phyloP scores from a whole-genome alignment of 92 coral and sea anemone genomes.

The Phenganax marumi region DNA sequence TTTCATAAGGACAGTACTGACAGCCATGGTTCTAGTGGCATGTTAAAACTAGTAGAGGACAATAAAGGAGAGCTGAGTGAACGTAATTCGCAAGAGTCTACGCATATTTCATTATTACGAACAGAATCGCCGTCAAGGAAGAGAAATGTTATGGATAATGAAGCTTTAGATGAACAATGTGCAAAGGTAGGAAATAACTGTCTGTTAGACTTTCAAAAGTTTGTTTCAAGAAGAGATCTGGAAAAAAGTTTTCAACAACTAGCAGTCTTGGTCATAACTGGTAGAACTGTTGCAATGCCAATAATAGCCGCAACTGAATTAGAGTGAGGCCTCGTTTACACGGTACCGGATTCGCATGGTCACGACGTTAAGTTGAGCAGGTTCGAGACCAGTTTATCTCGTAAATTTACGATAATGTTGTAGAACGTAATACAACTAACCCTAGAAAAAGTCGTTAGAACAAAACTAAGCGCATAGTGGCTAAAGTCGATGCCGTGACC shows the following conservation, averaged over 20 bases:
- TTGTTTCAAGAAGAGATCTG: background rate
- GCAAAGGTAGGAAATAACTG: background rate
- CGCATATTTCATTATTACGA: background rate
- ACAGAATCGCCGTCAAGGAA: background rate
- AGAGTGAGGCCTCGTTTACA: no score
- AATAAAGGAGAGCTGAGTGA: slow-evolving; percentile 4
- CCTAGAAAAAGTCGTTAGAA: no score
- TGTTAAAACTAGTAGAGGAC: background rate
- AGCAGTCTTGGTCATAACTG: no score
- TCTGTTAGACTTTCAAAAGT: background rate
- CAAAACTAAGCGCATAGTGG: no score
- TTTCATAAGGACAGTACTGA: slow-evolving; percentile 10
- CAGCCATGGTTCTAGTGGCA: background rate
- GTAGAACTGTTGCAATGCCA: no score
- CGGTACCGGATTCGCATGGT: no score
- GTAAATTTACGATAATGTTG: no score
- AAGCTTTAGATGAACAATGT: slow-evolving; percentile 8
- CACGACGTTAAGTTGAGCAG: no score
- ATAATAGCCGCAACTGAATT: no score
- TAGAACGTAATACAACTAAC: no score
- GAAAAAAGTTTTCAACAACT: background rate
- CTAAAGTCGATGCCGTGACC: no score
- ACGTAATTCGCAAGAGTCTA: background rate
- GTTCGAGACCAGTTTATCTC: no score
- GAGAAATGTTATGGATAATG: background rate